A percentile compares a stretch with the other conserved stretches of the same genome.
phyloP scores from a whole-genome alignment of 2,888 invertebrate species.

The Idaea straminata region DNA sequence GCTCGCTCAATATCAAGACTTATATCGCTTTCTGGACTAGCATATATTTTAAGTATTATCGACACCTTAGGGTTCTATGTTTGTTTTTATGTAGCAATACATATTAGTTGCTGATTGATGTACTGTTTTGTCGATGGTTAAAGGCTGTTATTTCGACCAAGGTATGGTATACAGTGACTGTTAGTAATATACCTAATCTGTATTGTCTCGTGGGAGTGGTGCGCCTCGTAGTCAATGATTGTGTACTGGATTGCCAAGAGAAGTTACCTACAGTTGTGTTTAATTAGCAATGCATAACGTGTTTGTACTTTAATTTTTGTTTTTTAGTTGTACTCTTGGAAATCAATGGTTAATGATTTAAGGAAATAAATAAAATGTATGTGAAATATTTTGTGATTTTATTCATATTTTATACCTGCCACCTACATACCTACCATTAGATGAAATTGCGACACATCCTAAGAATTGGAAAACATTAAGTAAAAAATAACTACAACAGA shows the following conservation, averaged over 20 bases:
- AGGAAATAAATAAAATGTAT: conserved; percentile 81
- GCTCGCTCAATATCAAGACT: conserved; percentile 79
- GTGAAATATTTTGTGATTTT: conserved; percentile 63
- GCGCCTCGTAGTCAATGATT: conserved; percentile 74
- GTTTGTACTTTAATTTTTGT: conserved; percentile 81
- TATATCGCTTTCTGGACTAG: conserved; percentile 72
- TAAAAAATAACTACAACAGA: too few relatives aligned
- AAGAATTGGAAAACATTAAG: neutral
- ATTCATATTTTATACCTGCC: conserved; percentile 18
- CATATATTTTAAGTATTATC: conserved; percentile 69
- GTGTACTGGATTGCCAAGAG: conserved; percentile 78
- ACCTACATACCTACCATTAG: conserved; percentile 6
- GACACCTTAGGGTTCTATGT: conserved; percentile 65
- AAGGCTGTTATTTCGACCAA: conserved; percentile 73
- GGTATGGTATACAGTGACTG: conserved; percentile 58
- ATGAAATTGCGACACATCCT: conserved; percentile 15
- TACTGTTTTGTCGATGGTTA: conserved; percentile 65
- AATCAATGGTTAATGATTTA: conserved; percentile 81
- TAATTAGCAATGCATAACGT: conserved; percentile 79
- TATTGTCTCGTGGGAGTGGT: conserved; percentile 70
- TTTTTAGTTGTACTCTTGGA: conserved; percentile 81
- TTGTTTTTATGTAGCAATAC: conserved; percentile 70
- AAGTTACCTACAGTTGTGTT: conserved; percentile 80
- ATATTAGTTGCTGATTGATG: conserved; percentile 69
- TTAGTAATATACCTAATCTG: conserved; percentile 44